Conservation (phyloP, 2,797 vertebrate species). For the Tragopan temminckii region DNA sequence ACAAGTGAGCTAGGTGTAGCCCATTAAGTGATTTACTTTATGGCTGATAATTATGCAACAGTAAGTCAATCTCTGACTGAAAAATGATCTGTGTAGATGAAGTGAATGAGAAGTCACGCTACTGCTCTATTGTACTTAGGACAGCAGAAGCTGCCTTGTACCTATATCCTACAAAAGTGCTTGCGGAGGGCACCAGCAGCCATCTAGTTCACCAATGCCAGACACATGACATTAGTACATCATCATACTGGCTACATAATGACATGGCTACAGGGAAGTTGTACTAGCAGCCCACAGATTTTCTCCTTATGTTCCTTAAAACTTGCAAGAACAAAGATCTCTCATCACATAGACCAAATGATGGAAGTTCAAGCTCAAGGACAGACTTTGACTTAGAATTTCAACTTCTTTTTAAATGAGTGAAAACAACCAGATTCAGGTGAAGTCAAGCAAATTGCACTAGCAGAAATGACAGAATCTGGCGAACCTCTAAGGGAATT, state of each 20-base stretch:
- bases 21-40: neutral
- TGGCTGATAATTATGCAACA: neutral
- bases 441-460: neutral
- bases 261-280: neutral
- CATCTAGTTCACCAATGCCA: neutral
- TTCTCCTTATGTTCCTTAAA: neutral
- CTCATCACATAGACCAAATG: neutral
- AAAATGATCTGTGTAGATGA: neutral
- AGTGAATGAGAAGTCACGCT: neutral
- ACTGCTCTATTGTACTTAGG: neutral
- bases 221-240: fast-evolving
- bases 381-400: neutral
- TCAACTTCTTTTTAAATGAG: neutral
- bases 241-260: neutral
- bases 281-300: neutral
- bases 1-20: neutral
- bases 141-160: neutral
- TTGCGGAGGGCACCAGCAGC: neutral
- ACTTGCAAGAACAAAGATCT: neutral
- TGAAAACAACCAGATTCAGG: neutral
- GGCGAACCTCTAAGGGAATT: neutral
- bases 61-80: neutral
- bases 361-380: neutral
- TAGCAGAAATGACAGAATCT: neutral
- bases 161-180: neutral